These are phyloP conservation scores for Ormyrus pomaceus DNA, from an alignment of 2,888 invertebrate species.

Conservation along the genomic window DNA sequence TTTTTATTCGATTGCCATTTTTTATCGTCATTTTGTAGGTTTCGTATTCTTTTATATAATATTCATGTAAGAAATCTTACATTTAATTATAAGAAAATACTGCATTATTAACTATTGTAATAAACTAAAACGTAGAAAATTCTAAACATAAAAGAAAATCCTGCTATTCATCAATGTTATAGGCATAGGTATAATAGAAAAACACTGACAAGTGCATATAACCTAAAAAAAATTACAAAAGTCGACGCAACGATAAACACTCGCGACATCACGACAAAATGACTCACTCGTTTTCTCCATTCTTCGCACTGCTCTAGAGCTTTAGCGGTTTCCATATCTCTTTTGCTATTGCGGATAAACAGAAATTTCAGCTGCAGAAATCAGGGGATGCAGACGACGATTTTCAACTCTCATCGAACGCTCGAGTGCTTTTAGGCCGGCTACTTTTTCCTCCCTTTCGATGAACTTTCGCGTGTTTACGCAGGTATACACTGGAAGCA, in stretches of 20 bases:
- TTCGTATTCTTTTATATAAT: no score
- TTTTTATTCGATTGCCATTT: neutral
- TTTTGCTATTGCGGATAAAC: slow-evolving; percentile 7
- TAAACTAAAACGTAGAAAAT: no score
- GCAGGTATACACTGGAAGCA: neutral
- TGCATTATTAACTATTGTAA: no score
- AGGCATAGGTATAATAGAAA: no score
- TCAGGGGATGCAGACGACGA: no score
- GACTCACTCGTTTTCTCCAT: slow-evolving; percentile 56
- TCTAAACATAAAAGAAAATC: no score
- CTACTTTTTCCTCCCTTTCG: neutral
- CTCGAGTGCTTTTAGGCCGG: no score
- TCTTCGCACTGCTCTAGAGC: slow-evolving; percentile 49
- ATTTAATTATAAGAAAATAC: no score
- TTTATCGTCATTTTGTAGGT: neutral
- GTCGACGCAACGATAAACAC: slow-evolving; percentile 21
- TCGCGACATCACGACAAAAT: neutral
- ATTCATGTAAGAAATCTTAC: no score
- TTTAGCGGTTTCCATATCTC: slow-evolving; percentile 55
- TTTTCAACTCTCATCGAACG: slow-evolving; percentile 26
- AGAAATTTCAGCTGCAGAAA: neutral
- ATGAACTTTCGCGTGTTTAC: slow-evolving; percentile 27
- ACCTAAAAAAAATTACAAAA: slow-evolving; percentile 41
- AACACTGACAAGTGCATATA: neutral
- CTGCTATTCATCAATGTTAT: no score